Evolutionary conservation across 2,113 vertebrate genomes (phyloP).

Genomic region (Pachycephala philippinensis): DNA sequence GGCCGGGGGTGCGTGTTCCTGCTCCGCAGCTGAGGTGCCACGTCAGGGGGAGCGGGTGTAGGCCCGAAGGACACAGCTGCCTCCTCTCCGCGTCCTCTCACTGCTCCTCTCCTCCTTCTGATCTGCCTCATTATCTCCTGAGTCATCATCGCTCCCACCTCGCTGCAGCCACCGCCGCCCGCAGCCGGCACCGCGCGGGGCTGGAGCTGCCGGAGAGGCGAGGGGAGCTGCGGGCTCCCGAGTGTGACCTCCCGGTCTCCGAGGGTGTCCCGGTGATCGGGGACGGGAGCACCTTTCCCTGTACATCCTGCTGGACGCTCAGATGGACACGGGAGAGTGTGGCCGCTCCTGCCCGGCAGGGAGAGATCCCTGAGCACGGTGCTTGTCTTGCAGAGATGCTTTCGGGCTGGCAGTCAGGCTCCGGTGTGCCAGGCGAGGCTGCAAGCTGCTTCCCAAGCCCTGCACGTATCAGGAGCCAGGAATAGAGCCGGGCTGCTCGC

Average conservation of each 20-base stretch:
- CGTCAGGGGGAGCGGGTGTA: slow-evolving; percentile 14
- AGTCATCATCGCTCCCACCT: slow-evolving; percentile 54
- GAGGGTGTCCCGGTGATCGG: accelerated
- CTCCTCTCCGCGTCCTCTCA: neutral
- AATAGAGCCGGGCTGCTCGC: neutral
- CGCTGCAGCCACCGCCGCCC: slow-evolving; percentile 24
- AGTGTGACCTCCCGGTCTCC: neutral
- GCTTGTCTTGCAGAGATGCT: neutral
- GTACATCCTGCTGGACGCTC: neutral
- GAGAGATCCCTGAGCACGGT: neutral
- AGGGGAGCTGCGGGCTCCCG: neutral
- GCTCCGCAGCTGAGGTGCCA: neutral
- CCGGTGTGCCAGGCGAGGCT: neutral
- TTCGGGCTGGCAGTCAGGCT: neutral
- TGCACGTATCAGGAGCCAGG: neutral
- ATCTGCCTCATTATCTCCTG: slow-evolving; percentile 40
- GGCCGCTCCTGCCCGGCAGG: neutral
- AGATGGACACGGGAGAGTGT: accelerated
- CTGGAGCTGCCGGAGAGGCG: neutral
- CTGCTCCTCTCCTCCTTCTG: slow-evolving; percentile 7
- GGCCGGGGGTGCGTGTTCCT: neutral
- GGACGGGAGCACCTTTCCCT: neutral
- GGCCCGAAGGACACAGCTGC: slow-evolving; percentile 41
- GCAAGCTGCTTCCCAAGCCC: neutral
- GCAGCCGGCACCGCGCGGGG: neutral